Conservation (phyloP, 2,888 invertebrate species). For the Mermis nigrescens region DNA sequence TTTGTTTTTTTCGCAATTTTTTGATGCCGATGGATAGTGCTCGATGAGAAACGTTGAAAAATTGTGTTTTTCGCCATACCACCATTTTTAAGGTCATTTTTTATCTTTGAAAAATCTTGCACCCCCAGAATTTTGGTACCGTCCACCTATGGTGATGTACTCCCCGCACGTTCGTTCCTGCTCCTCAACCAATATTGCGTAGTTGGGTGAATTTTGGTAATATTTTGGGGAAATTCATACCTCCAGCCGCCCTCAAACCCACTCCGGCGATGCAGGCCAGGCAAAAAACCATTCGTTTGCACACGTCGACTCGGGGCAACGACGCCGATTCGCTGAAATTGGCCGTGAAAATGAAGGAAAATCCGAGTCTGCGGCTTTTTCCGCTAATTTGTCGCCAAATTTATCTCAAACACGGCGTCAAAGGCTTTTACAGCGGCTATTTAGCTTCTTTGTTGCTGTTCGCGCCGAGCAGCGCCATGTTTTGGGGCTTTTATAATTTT, state of each 20-base stretch:
- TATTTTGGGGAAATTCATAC: neutral
- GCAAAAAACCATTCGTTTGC: neutral
- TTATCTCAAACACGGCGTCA: slow-evolving; percentile 54
- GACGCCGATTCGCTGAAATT: slow-evolving; percentile 1
- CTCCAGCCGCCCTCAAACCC: neutral
- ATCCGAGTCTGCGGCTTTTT: slow-evolving; percentile 12
- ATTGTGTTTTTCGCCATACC: no score
- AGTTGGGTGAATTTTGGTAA: no score
- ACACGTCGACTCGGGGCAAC: neutral
- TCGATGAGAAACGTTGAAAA: no score
- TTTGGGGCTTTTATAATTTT: slow-evolving; percentile 51
- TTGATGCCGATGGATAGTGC: no score
- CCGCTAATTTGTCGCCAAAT: slow-evolving; percentile 50
- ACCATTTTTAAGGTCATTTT: no score
- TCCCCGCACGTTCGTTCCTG: no score
- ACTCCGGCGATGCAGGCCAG: neutral
- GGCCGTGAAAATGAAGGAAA: neutral
- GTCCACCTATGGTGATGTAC: no score
- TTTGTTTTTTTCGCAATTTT: no score
- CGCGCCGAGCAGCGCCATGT: slow-evolving; percentile 86
- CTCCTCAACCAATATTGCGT: no score
- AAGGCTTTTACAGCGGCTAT: slow-evolving; percentile 82
- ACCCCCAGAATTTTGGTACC: no score
- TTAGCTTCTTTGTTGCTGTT: slow-evolving; percentile 73
- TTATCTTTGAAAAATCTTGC: no score